Base-by-base conservation (phyloP, 2,888 invertebrate species). In the Eretmocerus hayati region DNA sequence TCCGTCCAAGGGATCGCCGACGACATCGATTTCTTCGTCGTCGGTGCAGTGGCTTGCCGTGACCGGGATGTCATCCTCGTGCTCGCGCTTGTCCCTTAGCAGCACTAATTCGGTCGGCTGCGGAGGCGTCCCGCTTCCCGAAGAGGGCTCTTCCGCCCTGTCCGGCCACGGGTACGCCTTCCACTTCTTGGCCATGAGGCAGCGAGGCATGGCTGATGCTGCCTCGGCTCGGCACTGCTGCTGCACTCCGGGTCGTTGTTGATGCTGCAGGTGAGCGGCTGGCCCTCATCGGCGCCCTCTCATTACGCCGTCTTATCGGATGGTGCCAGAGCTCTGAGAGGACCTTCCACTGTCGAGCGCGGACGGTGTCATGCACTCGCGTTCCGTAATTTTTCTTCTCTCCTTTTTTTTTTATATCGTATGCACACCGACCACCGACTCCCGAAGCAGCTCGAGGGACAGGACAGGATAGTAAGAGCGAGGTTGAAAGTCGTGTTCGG, bases 151-250 rank as follows among this genome's bases (percentile, higher is more conserved):
- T 5, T 46, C 49, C 57, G 76, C 76, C 60, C 83, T 78, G 65
- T 83, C 84, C 61, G 81, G 81, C 84, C 85, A 85, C 59, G 84
- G 83, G 71, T 84, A 84, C 73, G 83, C 87, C 83, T 90, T 91
- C 89, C 90, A 90, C 81, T 91, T 91, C 78, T 91, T 91, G 69
- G 91, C 90, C 90, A 91, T 91, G 75, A 91, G 84, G 80, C 90
- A 91, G 74, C 91, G 88, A 77, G 91, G 91, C 91, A 91, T 91
- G 26, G 26, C 44, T 32, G 11, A 38, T 36, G 22, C 4, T 30
- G 4, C 32, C 8, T 26, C 26, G 19, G 30, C 30, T 23, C 2
- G 21, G 26, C 19, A 20, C n/a, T n/a, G 5, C 33, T 30, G 18
- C 5, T 38, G 31, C 13, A 11, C 20, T 20, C 1, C 20, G 15